A percentile compares a stretch with the other conserved stretches of the same genome.
These are phyloP conservation scores for Cricetomys ansorgei DNA, from an alignment of 2,113 vertebrate genomes.

Conservation along the genomic window DNA sequence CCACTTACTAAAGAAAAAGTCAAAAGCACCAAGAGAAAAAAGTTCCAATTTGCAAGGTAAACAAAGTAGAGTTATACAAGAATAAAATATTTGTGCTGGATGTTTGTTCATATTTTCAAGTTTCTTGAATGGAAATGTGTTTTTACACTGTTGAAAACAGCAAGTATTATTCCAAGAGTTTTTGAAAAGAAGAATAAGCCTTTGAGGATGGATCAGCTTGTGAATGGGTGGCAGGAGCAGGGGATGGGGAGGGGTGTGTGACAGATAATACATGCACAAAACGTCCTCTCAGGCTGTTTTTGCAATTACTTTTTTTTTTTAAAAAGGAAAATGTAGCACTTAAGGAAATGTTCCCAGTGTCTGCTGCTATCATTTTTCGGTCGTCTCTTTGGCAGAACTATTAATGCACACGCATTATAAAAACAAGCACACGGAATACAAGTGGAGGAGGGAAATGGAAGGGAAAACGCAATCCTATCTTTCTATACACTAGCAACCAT, in stretches of 20 bases:
- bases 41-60: neutral
- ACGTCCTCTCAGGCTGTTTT: conserved; percentile 6
- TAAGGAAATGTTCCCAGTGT: conserved; percentile 46
- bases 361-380: neutral
- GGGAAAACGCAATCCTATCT: neutral
- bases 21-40: neutral
- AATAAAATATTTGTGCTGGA: neutral
- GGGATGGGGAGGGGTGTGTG: neutral
- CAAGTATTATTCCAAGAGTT: neutral
- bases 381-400: conserved; percentile 28
- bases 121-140: neutral
- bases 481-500: neutral
- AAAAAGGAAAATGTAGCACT: conserved; percentile 41
- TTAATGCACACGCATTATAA: conserved; percentile 48
- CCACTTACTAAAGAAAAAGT: conserved; percentile 23
- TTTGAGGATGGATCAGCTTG: conserved; percentile 17
- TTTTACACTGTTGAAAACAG: conserved; percentile 21
- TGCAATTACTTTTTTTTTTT: conserved; percentile 50
- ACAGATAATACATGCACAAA: neutral
- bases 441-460: neutral
- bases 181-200: conserved; percentile 47
- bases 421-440: conserved; percentile 14
- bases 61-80: neutral
- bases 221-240: neutral
- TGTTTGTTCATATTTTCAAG: conserved; percentile 26